Evolutionary conservation across 2,797 vertebrate species (phyloP).

Genomic region (Acridotheres tristis): DNA sequence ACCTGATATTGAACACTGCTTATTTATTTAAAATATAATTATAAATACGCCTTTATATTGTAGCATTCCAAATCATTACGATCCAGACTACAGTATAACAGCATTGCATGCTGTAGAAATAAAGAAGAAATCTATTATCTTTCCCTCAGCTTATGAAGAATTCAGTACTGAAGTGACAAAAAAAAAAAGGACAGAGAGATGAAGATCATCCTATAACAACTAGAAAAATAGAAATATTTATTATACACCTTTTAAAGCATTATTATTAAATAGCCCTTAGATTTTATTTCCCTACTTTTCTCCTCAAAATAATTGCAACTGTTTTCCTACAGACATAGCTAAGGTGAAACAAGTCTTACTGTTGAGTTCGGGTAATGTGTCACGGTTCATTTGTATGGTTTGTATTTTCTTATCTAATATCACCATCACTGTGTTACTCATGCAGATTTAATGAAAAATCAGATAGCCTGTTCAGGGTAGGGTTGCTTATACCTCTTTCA

Average conservation of each 20-base stretch:
- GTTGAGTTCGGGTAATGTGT: background rate
- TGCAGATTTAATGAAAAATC: background rate
- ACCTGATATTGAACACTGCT: background rate
- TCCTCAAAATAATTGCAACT: background rate
- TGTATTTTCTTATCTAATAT: background rate
- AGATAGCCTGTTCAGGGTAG: accelerated
- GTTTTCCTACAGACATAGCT: background rate
- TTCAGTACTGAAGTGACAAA: background rate
- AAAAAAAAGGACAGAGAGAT: background rate
- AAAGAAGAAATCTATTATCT: background rate
- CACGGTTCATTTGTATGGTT: background rate
- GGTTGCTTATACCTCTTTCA: background rate
- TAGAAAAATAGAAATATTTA: background rate
- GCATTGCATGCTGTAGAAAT: background rate
- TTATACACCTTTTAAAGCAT: background rate
- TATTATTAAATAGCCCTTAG: background rate
- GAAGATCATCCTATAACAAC: background rate
- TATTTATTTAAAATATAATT: background rate
- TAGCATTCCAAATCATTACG: background rate
- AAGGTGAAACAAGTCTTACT: background rate
- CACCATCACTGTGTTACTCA: background rate
- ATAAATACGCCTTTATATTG: background rate
- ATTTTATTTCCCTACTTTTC: background rate
- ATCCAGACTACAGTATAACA: background rate
- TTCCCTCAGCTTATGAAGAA: background rate